phyloP scores from a whole-genome alignment of 2,888 invertebrate genomes.

The Archaeoteleia sp. region DNA sequence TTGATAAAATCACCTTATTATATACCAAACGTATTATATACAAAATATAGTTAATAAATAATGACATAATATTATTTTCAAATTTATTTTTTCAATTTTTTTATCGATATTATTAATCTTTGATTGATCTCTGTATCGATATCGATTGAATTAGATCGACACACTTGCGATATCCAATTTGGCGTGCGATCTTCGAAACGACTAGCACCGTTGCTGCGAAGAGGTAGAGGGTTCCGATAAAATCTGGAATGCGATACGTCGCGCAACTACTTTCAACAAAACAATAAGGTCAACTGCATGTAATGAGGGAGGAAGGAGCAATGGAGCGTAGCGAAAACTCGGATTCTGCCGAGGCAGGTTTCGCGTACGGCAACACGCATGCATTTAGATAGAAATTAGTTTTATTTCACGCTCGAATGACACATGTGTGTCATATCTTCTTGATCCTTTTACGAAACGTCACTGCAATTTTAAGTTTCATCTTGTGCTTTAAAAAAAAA shows the following conservation, averaged over 20 bases:
- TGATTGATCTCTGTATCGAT: no score
- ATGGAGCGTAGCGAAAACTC: conserved; percentile 58
- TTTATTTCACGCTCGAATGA: conserved; percentile 23
- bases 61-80: no score
- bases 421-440: conserved; percentile 33
- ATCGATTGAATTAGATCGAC: conserved; percentile 51
- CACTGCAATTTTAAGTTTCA: conserved; percentile 25
- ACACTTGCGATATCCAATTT: conserved; percentile 20
- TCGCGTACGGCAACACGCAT: conserved; percentile 23
- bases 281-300: conserved; percentile 66
- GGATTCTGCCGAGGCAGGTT: conserved; percentile 27
- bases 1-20: no score
- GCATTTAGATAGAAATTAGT: conserved; percentile 43
- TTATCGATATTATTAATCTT: no score
- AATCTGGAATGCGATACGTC: conserved; percentile 45
- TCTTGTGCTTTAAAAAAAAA: conserved; percentile 10
- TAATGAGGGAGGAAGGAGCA: conserved; percentile 68
- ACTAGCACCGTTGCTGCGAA: neutral
- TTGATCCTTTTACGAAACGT: conserved; percentile 25
- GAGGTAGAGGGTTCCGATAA: conserved; percentile 7
- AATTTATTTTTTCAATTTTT: no score
- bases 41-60: no score
- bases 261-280: conserved; percentile 61
- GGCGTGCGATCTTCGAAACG: neutral
- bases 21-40: no score